Percentiles rank a stretch among this genome's conserved stretches.
These are phyloP conservation scores for Phymanthus crucifer DNA, from an alignment of 92 coral and sea anemone species.

Conservation along the genomic window DNA sequence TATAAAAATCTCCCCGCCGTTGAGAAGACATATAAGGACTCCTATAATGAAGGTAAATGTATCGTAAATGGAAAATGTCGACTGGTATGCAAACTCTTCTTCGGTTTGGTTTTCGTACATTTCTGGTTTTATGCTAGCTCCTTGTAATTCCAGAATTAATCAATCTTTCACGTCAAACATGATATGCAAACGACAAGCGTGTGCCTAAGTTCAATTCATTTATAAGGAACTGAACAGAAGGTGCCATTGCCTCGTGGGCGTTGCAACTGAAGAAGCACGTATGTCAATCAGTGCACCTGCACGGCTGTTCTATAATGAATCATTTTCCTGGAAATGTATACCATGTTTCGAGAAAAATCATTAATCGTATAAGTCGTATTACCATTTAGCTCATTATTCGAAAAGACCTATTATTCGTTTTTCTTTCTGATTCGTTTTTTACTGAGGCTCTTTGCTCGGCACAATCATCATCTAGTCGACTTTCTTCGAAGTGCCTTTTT, in stretches of 20 bases:
- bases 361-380: neutral
- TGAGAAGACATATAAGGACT: conserved; percentile 11
- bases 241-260: neutral
- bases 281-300: neutral
- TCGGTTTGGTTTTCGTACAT: neutral
- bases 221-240: neutral
- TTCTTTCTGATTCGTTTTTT: neutral
- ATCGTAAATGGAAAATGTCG: neutral
- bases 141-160: neutral
- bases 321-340: neutral
- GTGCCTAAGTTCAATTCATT: neutral
- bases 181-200: too few relatives aligned
- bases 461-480: too few relatives aligned
- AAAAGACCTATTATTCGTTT: neutral
- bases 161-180: neutral
- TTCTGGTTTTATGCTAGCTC: neutral
- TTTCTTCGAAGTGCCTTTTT: too few relatives aligned
- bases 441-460: neutral
- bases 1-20: conserved; percentile 1
- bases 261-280: neutral
- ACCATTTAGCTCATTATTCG: neutral
- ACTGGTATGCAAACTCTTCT: neutral
- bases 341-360: neutral
- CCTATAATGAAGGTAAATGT: conserved; percentile 6
- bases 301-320: too few relatives aligned